Evolutionary conservation across 2,797 vertebrate species (phyloP).

Genomic region (Acrossocheilus wenchowensis): DNA sequence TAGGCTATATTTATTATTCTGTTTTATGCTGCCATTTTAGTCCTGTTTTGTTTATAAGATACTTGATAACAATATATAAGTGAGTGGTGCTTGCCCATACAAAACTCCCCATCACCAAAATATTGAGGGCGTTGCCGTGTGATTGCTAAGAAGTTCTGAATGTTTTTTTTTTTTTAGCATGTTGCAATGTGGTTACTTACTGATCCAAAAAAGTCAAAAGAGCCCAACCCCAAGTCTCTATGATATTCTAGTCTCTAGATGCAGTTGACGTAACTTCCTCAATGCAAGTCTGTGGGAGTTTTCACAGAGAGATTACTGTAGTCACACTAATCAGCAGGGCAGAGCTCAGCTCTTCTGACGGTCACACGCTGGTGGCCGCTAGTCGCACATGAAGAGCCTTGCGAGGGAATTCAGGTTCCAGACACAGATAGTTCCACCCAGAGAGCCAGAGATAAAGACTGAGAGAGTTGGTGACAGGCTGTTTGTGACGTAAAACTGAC

Average conservation of each 20-base stretch:
- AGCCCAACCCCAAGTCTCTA: neutral
- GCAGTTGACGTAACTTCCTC: neutral
- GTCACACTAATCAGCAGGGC: constrained; percentile 27
- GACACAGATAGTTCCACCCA: neutral
- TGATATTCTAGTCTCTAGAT: neutral
- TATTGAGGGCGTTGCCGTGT: neutral
- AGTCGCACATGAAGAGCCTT: neutral
- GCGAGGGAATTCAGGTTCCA: neutral
- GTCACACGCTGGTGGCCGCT: neutral
- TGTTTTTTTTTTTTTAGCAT: neutral
- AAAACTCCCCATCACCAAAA: neutral
- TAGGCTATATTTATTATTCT: neutral
- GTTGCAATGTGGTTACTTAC: neutral
- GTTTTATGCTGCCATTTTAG: neutral
- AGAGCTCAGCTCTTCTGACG: neutral
- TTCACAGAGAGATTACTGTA: constrained; percentile 9
- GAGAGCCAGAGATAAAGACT: constrained; percentile 25
- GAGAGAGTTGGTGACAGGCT: constrained; percentile 9
- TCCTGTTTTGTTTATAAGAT: neutral
- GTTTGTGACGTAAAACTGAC: neutral
- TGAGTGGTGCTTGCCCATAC: neutral
- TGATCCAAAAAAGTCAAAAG: neutral
- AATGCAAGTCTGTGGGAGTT: neutral
- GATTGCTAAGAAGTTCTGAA: neutral
- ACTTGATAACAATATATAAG: neutral